Percentiles rank a stretch among this genome's conserved stretches.
Conservation (phyloP, 1,140 invertebrate species). For the Melipona quadrifasciata region DNA sequence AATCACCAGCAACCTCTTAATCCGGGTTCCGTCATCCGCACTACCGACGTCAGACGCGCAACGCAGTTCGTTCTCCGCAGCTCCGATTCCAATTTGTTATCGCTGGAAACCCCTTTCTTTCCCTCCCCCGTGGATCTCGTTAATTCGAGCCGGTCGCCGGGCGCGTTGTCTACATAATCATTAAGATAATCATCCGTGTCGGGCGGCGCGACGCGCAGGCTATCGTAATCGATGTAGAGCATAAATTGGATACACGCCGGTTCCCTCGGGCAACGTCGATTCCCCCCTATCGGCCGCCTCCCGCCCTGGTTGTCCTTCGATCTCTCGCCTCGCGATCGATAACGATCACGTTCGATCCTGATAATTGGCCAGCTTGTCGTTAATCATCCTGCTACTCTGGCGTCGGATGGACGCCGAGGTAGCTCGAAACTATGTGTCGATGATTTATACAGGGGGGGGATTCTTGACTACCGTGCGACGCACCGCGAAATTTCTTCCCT, state of each 20-base stretch:
- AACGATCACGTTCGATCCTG: constrained; percentile 47
- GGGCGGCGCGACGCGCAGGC: constrained; percentile 47
- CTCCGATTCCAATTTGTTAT: constrained; percentile 4
- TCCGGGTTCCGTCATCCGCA: not conserved
- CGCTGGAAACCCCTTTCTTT: not conserved
- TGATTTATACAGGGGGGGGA: not conserved
- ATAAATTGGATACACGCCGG: constrained; percentile 65
- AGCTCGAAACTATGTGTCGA: not conserved
- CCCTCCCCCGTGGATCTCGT: constrained; percentile 15
- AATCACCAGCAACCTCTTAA: not conserved
- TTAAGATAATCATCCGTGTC: constrained; percentile 72
- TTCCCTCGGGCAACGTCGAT: constrained; percentile 35
- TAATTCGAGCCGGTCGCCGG: constrained; percentile 25
- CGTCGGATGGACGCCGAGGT: constrained; percentile 11
- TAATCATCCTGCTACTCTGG: constrained; percentile 23
- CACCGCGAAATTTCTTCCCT: not conserved
- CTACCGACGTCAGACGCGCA: not conserved
- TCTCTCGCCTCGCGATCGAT: constrained; percentile 45
- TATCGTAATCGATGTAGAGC: constrained; percentile 70
- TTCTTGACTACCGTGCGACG: not conserved
- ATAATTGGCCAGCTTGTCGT: constrained; percentile 31
- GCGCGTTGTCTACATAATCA: constrained; percentile 66
- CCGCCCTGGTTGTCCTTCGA: not conserved
- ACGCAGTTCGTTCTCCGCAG: not conserved
- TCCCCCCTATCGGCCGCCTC: not conserved